Base-by-base conservation (phyloP, 92 coral and sea anemone species). In the Zoanthus sansibaricus region DNA sequence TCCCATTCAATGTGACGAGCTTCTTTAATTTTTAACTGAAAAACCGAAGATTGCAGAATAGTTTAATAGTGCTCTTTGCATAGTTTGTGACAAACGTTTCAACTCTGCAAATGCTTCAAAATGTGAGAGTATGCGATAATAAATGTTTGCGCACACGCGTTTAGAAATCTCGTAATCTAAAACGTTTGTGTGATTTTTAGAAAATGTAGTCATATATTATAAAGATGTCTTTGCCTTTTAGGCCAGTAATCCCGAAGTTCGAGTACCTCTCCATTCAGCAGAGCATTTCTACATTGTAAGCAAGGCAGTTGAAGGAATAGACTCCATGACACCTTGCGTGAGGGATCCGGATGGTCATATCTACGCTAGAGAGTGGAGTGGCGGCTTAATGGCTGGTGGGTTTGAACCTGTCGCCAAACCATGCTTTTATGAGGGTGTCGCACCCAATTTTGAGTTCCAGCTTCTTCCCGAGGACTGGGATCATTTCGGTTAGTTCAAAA, bases 401-500 rank as follows among this genome's bases (percentile, higher is more conserved):
- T 96, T 96, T 86, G 99, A 96, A 79, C 91, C 86, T 71, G 89
- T 87, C 31, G 87, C 94, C 66, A 88, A 91, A 44, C 99, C 99
- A 45, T 86, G 92, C 87, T 95, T 97, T 83, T 94, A 92, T 46
- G 95, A 95, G 33, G 95, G 90, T 37, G 92, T 97, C 21, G 94
- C 97, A 5, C 72, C 89, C 25, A 94, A 93, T 46, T 97, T 97
- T 74, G 99, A 97, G 87, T 97, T 91, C 66, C 98, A 95, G 76
- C 97, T 97, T 6, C 88, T 97, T 12, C 94, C 96, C 9, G 99
- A 97, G 79, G 96, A 97, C 91, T 97, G 98, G 99, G 98, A 93
- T 68, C 99, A 97, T 55, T 97, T 97, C 66, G 97, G 99, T 95
- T 59, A 79, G 97, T 88, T 9, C 14, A 48, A 17, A 10, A 9